Base-by-base conservation (phyloP, 2,797 vertebrate species). In the Mallotus villosus region DNA sequence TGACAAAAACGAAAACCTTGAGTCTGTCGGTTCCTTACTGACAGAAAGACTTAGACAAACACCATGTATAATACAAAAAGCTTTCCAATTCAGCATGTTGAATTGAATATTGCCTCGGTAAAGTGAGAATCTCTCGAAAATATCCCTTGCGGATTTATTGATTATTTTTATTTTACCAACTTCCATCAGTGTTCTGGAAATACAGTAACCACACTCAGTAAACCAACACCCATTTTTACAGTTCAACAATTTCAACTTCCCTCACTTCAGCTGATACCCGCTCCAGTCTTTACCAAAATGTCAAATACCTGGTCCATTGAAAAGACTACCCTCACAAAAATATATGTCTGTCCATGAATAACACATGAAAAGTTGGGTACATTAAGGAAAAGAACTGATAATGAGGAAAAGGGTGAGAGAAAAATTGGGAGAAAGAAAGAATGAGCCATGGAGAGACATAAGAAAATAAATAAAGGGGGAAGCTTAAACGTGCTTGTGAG, bases 1-100 rank as follows among this genome's bases (percentile, higher is more conserved):
- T 76, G 82, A 84, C 81, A 82, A 85, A 87, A 72, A 49, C 14
- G 17, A 84, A 84, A 88, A 75, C 85, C 88, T 90, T 89, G 85
- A 82, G 76, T 78, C 73, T 78, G 69, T 27, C 72, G 81, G 76
- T 75, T 73, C 74, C 73, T 80, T 70, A 62, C 74, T 70, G 21
- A 67, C 63, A 80, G 81, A 82, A 79, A 80, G 29, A 77, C 59
- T 22, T 2, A 16, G 21, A 37, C 63, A 87, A 81, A 84, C 79
- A 82, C 73, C 78, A 81, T 76, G 62, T 79, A 82, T 85, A 87
- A 87, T 85, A 34, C 77, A 89, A 89, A 57, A 89, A 84, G 84
- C 84, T 86, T 83, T 88, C 79, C 78, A 71, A 79, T 85, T 77
- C 63, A 78, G 68, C 74, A 55, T 77, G 60, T 72, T n/a, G 29